Evolutionary conservation across 2,888 invertebrate genomes (phyloP).

Genomic region (Amphiduros pacificus): DNA sequence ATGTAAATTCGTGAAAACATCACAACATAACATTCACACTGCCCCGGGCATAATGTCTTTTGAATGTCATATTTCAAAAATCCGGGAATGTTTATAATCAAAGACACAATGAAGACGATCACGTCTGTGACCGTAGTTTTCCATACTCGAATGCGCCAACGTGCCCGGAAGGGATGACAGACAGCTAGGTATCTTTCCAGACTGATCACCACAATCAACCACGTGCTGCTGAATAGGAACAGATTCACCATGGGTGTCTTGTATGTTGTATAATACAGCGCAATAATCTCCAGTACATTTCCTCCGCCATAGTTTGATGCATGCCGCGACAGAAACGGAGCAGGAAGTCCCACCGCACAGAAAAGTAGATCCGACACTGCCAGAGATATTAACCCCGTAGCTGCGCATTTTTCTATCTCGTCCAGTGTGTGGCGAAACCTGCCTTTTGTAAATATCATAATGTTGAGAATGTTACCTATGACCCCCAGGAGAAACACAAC

Average conservation of each 20-base stretch:
- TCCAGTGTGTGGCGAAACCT: constrained; percentile 11
- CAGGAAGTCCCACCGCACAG: constrained; percentile 9
- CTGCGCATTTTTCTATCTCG: constrained; percentile 15
- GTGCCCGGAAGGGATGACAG: constrained; percentile 7
- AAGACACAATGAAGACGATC: background rate
- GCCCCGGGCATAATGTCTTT: background rate
- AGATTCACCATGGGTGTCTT: constrained; percentile 10
- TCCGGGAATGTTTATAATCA: constrained; percentile 13
- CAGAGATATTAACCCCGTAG: constrained; percentile 10
- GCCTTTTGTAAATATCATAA: constrained; percentile 5
- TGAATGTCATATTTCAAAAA: constrained; percentile 7
- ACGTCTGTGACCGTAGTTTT: background rate
- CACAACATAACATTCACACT: background rate
- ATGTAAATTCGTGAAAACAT: background rate
- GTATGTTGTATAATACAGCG: constrained; percentile 10
- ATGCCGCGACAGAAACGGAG: constrained; percentile 7
- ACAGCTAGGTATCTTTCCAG: constrained; percentile 12
- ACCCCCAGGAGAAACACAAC: constrained; percentile 7
- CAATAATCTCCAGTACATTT: background rate
- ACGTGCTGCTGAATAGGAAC: constrained; percentile 13
- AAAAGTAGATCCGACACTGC: constrained; percentile 9
- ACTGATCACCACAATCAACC: constrained; percentile 11
- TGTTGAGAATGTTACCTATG: constrained; percentile 12
- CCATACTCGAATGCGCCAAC: constrained; percentile 5
- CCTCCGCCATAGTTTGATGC: background rate